Base-by-base conservation (phyloP, 2,888 invertebrate genomes). In the Drosophila basisetae region DNA sequence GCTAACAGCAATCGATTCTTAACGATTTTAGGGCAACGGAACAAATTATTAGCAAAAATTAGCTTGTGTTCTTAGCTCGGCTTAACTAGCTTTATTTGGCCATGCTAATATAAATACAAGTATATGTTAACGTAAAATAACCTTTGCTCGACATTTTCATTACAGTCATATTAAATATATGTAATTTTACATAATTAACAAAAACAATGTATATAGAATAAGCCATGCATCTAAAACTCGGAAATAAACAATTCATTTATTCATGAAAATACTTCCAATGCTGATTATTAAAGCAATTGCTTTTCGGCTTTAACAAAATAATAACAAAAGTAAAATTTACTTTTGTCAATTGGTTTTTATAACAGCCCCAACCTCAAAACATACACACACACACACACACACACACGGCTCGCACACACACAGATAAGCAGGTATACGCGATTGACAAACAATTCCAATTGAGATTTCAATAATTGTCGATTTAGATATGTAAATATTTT, bases 391-490 rank as follows among this genome's bases (percentile, higher is more conserved):
- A 70, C 49, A 41, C 53, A 47, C 53, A 62, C 65, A 73, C 50
- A 58, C 69, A 66, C 41, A 50, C 5, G 10, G 5, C 54, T 33
- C 56, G 25, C 37, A 68, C 41, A 31, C 62, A 43, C 49, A 59
- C 18, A 53, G 31, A 61, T 56, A 55, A 18, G 13, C 60, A 54
- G 53, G 31, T 52, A 43, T 37, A 54, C 68, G 61, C 63, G 75
- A 58, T 79, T 79, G 65, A 72, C 84, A 82, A 84, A 89, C 86
- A 83, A 84, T 89, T 87, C 84, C 82, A 89, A 91, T 90, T 91
- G 89, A 85, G 81, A 91, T 91, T 91, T 91, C 87, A 90, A 91
- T 91, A 90, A 91, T 91, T 91, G 91, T 91, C 87, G 89, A 90
- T 84, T 91, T 90, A 89, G 89, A 89, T 89, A 90, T 89, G 91